A percentile compares a stretch with the other conserved stretches of the same genome.
Conservation (phyloP, 2,888 invertebrate species). For the Hydropsyche betteni region DNA sequence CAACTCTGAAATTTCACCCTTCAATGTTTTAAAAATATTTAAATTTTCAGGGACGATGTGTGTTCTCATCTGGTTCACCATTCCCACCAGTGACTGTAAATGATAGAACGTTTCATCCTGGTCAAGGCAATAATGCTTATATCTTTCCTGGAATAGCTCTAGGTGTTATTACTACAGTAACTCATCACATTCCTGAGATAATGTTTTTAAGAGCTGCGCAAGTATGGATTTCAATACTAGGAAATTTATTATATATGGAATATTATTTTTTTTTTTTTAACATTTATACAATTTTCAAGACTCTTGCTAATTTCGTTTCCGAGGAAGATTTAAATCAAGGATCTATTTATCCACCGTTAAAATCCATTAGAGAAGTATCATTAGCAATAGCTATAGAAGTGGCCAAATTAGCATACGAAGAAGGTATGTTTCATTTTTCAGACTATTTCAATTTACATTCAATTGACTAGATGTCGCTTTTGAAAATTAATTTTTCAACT, state of each 20-base stretch:
- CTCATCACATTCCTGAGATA: conserved; percentile 92
- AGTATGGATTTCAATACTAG: conserved; percentile 61
- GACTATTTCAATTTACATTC: background rate
- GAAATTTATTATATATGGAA: conserved; percentile 24
- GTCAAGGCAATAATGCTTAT: conserved; percentile 98
- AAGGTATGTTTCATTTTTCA: conserved; percentile 66
- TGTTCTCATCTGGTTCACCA: conserved; percentile 97
- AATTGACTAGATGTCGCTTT: too few relatives aligned
- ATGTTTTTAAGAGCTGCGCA: conserved; percentile 96
- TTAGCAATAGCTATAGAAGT: conserved; percentile 88
- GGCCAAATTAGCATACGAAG: conserved; percentile 88
- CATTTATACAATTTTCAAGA: conserved; percentile 59
- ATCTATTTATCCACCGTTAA: conserved; percentile 91
- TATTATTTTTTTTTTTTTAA: too few relatives aligned
- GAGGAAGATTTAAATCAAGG: conserved; percentile 84
- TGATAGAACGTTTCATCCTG: conserved; percentile 85
- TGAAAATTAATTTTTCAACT: too few relatives aligned
- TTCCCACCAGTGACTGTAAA: conserved; percentile 85
- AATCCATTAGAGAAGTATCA: conserved; percentile 86
- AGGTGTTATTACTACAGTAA: conserved; percentile 90
- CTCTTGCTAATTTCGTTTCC: conserved; percentile 84
- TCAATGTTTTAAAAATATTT: background rate
- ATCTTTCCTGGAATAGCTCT: conserved; percentile 97
- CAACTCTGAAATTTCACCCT: conserved; percentile 25
- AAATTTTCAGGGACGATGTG: conserved; percentile 80